Evolutionary conservation across 2,888 invertebrate species (phyloP).

Genomic region (Alitta virens): DNA sequence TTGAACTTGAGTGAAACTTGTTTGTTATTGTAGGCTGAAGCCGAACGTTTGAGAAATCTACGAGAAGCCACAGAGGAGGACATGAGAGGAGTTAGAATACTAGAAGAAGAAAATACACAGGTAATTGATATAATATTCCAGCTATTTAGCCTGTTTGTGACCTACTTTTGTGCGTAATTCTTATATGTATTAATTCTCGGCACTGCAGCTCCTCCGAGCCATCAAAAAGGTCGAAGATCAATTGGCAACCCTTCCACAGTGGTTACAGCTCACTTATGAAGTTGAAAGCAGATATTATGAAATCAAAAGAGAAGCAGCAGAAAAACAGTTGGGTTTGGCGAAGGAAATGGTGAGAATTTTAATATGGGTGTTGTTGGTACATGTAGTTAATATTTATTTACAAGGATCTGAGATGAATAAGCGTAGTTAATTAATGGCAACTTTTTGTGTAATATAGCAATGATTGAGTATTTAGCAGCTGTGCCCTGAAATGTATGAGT

Average conservation of each 20-base stretch:
- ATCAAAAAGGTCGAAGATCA: neutral
- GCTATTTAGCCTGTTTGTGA: too few species aligned
- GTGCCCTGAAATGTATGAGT: too few species aligned
- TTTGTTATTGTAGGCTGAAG: conserved; percentile 64
- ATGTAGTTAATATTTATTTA: neutral
- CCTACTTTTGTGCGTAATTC: too few species aligned
- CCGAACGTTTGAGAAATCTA: conserved; percentile 36
- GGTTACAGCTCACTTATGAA: conserved; percentile 95
- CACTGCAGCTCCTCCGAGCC: too few species aligned
- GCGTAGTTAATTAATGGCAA: neutral
- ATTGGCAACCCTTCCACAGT: conserved; percentile 81
- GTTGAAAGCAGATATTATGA: conserved; percentile 85
- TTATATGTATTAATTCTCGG: too few species aligned
- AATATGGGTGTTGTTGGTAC: neutral
- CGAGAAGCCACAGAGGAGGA: conserved; percentile 41
- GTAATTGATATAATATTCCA: conserved; percentile 17
- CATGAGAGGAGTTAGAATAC: conserved; percentile 41
- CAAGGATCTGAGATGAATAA: neutral
- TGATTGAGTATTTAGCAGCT: too few species aligned
- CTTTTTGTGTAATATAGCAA: too few species aligned
- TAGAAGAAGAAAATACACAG: conserved; percentile 49
- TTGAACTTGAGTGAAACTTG: neutral
- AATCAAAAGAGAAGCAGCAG: conserved; percentile 79
- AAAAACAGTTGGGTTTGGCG: conserved; percentile 80
- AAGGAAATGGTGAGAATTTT: conserved; percentile 75